These are phyloP conservation scores for Plemyria rubiginata DNA, from an alignment of 2,888 invertebrate genomes.

Conservation along the genomic window DNA sequence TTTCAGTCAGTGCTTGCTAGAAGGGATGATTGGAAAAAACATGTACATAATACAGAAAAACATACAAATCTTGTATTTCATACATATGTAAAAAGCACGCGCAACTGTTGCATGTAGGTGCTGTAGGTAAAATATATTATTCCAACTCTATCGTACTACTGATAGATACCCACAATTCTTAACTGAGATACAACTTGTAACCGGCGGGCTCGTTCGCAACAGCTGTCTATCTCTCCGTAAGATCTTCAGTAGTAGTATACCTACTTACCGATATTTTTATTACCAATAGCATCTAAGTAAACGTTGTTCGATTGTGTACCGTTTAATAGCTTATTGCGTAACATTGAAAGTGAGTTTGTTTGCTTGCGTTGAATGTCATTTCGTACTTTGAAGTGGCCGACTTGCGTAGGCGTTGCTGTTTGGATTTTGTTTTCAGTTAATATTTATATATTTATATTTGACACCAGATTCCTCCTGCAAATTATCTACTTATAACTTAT, in stretches of 20 bases:
- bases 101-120: slow-evolving; percentile 17
- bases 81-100: slow-evolving; percentile 1
- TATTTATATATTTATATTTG: background rate
- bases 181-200: slow-evolving; percentile 39
- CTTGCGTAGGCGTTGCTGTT: slow-evolving; percentile 3
- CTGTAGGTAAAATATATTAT: slow-evolving; percentile 12
- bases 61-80: background rate
- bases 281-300: slow-evolving; percentile 68
- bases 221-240: slow-evolving; percentile 56
- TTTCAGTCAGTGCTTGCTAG: background rate
- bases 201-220: slow-evolving; percentile 64
- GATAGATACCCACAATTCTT: slow-evolving; percentile 24
- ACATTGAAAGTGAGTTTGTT: slow-evolving; percentile 62
- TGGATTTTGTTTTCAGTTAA: background rate
- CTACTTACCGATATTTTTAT: slow-evolving; percentile 49
- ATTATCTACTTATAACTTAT: too few relatives aligned
- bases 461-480: background rate
- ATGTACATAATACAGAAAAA: background rate
- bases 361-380: slow-evolving; percentile 29
- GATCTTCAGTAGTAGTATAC: slow-evolving; percentile 54
- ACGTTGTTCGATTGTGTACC: slow-evolving; percentile 68
- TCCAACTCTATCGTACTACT: slow-evolving; percentile 18
- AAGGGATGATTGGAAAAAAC: background rate
- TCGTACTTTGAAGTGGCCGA: slow-evolving; percentile 28
- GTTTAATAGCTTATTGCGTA: slow-evolving; percentile 70